These are phyloP conservation scores for Echinarachnius parma DNA, from an alignment of 53 echinoderm and acorn worm genomes.

Conservation along the genomic window DNA sequence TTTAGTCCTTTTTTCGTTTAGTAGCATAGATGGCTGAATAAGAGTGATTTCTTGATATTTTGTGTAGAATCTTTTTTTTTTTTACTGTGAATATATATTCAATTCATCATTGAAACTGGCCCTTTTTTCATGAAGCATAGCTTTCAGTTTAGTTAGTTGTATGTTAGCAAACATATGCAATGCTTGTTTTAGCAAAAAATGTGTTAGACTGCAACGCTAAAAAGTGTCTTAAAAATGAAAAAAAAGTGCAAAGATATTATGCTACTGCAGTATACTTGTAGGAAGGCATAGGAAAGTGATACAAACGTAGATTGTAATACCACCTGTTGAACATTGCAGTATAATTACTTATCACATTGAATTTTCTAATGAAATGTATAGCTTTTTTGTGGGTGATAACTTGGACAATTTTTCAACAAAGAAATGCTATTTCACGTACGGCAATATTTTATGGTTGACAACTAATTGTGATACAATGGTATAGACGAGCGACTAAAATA, in stretches of 20 bases:
- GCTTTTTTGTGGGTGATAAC: constrained; percentile 11
- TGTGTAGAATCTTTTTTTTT: constrained; percentile 41
- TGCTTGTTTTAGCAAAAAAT: constrained; percentile 19
- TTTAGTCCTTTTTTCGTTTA: constrained; percentile 11
- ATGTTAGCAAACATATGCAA: constrained; percentile 26
- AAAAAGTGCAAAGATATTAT: too few relatives aligned
- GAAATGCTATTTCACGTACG: constrained; percentile 2
- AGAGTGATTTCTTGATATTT: constrained; percentile 38
- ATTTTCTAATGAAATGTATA: constrained; percentile 19
- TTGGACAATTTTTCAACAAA: neutral
- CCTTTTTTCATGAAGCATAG: constrained; percentile 24
- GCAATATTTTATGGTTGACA: constrained; percentile 7
- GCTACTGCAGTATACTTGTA: too few relatives aligned
- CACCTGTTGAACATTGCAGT: too few relatives aligned
- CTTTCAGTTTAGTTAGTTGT: constrained; percentile 12
- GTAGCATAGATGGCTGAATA: constrained; percentile 48
- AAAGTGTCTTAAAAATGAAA: too few relatives aligned
- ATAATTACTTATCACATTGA: constrained; percentile 30
- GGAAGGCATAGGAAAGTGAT: too few relatives aligned
- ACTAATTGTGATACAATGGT: constrained; percentile 8
- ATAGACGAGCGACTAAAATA: constrained; percentile 8
- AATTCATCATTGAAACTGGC: constrained; percentile 30
- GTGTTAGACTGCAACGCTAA: too few relatives aligned
- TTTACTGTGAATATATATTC: constrained; percentile 47
- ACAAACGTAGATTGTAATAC: too few relatives aligned